Evolutionary conservation across 2,888 invertebrate genomes (phyloP).

Genomic region (Helleia helle): DNA sequence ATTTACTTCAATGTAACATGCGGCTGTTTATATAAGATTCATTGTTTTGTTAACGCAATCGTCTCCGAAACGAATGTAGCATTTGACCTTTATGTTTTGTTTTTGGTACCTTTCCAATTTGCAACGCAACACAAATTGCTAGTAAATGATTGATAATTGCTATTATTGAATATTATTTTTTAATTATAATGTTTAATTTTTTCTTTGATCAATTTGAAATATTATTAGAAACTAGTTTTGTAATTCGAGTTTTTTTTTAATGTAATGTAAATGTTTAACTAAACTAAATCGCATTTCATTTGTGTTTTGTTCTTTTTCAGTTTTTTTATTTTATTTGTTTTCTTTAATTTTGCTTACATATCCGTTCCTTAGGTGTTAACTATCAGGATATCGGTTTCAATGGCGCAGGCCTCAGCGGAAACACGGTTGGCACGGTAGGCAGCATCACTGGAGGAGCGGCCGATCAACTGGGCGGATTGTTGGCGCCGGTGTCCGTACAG

Average conservation of each 20-base stretch:
- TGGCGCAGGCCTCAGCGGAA: constrained; percentile 64
- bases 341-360: constrained; percentile 20
- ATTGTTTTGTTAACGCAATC: constrained; percentile 3
- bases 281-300: too few species aligned
- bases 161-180: not conserved
- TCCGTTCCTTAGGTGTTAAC: constrained; percentile 52
- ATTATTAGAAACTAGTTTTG: too few species aligned
- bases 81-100: constrained; percentile 5
- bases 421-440: constrained; percentile 46
- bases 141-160: not conserved
- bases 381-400: constrained; percentile 71
- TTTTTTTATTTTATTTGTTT: constrained; percentile 15
- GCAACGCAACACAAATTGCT: not conserved
- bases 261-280: not conserved
- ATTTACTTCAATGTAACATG: too few species aligned
- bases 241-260: not conserved
- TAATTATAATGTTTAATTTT: too few species aligned
- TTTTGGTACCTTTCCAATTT: constrained; percentile 8
- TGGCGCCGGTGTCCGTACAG: constrained; percentile 91
- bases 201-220: not conserved
- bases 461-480: constrained; percentile 90
- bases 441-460: constrained; percentile 82
- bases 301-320: constrained; percentile 10
- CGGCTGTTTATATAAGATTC: not conserved
- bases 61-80: not conserved